These are phyloP conservation scores for Melanchra persicariae DNA, from an alignment of 2,888 invertebrate species.

Conservation along the genomic window DNA sequence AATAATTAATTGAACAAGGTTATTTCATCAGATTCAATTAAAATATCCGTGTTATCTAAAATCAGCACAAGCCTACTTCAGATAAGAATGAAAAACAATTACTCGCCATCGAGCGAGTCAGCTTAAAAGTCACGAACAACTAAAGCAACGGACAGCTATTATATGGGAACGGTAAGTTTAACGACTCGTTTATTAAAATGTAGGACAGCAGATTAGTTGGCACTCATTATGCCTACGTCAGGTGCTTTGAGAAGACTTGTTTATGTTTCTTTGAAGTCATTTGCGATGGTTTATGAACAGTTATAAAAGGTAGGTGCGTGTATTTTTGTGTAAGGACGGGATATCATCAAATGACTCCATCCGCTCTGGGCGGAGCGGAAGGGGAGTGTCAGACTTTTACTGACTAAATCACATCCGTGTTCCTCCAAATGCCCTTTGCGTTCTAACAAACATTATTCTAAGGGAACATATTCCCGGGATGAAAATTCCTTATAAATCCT, in stretches of 20 bases:
- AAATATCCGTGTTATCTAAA: constrained; percentile 20
- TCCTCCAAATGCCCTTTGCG: no score
- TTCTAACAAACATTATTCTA: no score
- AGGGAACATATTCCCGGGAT: no score
- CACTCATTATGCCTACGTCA: constrained; percentile 52
- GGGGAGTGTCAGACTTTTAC: no score
- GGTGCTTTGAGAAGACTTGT: constrained; percentile 27
- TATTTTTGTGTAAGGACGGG: no score
- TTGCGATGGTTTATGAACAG: constrained; percentile 8
- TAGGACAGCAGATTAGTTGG: constrained; percentile 65
- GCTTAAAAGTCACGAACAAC: constrained; percentile 50
- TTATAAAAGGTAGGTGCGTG: constrained; percentile 15
- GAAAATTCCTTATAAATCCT: no score
- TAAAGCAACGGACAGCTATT: constrained; percentile 44
- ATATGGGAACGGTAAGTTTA: constrained; percentile 63
- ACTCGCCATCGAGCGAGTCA: constrained; percentile 13
- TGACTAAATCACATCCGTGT: no score
- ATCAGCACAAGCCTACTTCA: constrained; percentile 1
- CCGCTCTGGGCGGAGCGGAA: no score
- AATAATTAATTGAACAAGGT: not conserved
- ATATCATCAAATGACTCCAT: no score
- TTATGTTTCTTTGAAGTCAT: constrained; percentile 43
- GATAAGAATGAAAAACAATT: constrained; percentile 50
- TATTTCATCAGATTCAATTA: not conserved
- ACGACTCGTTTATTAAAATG: constrained; percentile 64